Conservation (phyloP, 2,113 vertebrate genomes). For the Entomyzon cyanotis region DNA sequence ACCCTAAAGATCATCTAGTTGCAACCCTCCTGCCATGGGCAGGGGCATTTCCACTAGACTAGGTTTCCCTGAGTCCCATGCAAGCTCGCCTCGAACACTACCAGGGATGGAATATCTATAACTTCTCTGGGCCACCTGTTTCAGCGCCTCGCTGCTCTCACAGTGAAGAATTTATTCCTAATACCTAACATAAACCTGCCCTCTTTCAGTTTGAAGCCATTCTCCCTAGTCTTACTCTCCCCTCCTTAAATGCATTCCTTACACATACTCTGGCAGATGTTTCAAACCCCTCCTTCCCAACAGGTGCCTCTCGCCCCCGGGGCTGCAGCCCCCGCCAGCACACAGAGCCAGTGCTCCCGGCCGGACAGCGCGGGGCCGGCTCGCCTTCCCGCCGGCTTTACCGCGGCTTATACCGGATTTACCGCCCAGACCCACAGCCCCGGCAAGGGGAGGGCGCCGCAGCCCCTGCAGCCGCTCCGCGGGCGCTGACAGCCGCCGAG, state of each 20-base stretch:
- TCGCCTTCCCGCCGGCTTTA: background rate
- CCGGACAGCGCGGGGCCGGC: background rate
- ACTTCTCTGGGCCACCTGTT: background rate
- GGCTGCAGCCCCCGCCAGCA: background rate
- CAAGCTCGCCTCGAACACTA: background rate
- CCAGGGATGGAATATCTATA: background rate
- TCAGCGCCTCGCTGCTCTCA: background rate
- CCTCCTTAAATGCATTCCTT: accelerated
- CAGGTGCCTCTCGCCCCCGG: accelerated
- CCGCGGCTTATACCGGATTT: background rate
- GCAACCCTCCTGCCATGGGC: background rate
- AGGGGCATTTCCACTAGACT: background rate
- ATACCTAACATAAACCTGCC: background rate
- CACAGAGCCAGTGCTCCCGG: background rate
- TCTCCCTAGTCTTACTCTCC: background rate
- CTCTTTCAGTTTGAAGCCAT: background rate
- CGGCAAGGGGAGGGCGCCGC: background rate
- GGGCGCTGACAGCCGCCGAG: background rate
- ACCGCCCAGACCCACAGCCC: background rate
- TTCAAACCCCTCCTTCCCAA: background rate
- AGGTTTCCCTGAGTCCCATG: background rate
- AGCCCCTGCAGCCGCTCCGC: background rate
- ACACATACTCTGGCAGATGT: too few species aligned
- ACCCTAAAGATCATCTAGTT: background rate
- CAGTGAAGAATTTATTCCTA: background rate